Evolutionary conservation across 2,888 invertebrate species (phyloP), one percentile per base, ranked within the genome.

Genomic region (Agrotis clavis): DNA sequence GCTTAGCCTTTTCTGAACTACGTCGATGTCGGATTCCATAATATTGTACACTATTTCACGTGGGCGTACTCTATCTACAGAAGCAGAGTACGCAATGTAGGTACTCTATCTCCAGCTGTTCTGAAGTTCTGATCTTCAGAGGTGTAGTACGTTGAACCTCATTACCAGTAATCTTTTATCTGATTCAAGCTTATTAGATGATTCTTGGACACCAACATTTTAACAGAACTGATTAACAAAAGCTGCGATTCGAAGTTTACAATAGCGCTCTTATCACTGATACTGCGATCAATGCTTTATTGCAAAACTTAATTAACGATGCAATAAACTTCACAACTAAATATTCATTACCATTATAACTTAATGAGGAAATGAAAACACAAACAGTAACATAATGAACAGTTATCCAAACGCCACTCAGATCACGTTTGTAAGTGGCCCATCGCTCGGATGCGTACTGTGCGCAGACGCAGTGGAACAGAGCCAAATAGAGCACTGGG

Each of bases 401-500:
- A 83, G 85, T 85, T 84, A 84, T 62, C 64, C 60, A 59, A 75
- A 72, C 64, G 61, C 64, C 57, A 77, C 61, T 71, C 84, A 51
- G 71, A 74, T 79, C 85, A 85, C 82, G 83, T 85, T 67, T 68
- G 57, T 69, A 84, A 73, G 82, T 84, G 67, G 71, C 65, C 59
- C 77, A 69, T 56, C 61, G 63, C 41, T 74, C 74, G 65, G 79
- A 69, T 79, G 77, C 77, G 41, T 11, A 41, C 41, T 41, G 11
- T 41, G 41, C 41, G 74, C 74, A 4, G 41, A 35, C 79, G 70
- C 80, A 73, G 71, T 78, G 79, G 79, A 82, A 64, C 79, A 53
- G 63, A 54, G 87, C 87, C 87, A 87, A 87, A 85, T 86, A 66
- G 86, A 82, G 75, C 87, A 88, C 78, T 84, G 76, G 85, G 86